Evolutionary conservation across 2,113 vertebrate species (phyloP).

Genomic region (Philantomba maxwellii): DNA sequence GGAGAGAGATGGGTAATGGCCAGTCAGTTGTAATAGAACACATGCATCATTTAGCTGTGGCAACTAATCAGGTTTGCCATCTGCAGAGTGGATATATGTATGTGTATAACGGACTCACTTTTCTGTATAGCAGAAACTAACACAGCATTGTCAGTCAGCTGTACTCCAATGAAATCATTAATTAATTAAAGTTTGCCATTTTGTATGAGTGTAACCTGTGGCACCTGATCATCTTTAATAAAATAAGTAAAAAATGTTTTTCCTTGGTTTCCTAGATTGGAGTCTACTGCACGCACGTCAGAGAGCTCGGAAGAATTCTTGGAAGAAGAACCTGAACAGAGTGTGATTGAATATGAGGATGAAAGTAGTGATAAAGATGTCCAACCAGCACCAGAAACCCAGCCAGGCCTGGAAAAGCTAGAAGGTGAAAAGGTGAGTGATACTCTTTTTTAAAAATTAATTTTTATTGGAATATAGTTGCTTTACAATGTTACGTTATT

Average conservation of each 20-base stretch:
- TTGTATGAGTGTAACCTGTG: neutral
- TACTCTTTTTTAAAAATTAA: neutral
- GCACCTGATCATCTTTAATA: neutral
- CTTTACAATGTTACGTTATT: neutral
- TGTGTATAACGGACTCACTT: neutral
- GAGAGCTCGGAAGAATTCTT: conserved; percentile 67
- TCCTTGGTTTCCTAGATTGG: conserved; percentile 59
- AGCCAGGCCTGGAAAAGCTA: conserved; percentile 61
- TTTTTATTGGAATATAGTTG: neutral
- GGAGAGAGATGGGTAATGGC: neutral
- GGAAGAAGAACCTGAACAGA: conserved; percentile 54
- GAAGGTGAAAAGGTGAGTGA: conserved; percentile 72
- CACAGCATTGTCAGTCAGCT: neutral
- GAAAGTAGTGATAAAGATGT: conserved; percentile 39
- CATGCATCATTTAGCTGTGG: neutral
- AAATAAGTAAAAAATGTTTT: neutral
- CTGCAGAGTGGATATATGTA: neutral
- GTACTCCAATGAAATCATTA: neutral
- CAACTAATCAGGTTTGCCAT: neutral
- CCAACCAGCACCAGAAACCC: neutral
- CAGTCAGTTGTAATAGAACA: neutral
- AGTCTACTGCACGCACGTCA: neutral
- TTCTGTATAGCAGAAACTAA: neutral
- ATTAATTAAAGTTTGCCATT: neutral
- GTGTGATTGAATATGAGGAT: conserved; percentile 36